phyloP scores from a whole-genome alignment of 2,797 vertebrate genomes.

The Phalanger gymnotis region DNA sequence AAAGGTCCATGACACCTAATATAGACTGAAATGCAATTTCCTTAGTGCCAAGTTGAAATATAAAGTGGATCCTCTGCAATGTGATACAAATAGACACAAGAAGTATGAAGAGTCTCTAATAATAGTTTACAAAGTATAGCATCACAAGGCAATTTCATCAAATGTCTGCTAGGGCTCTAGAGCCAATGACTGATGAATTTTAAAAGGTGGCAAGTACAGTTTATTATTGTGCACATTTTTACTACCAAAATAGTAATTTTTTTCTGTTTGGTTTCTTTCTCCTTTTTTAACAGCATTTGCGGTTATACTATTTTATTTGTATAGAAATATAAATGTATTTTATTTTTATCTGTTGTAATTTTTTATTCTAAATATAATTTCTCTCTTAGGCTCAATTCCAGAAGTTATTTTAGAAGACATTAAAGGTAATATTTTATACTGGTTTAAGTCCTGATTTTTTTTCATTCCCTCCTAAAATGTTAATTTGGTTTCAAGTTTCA shows the following conservation, averaged over 20 bases:
- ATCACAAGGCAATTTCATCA: slow-evolving; percentile 17
- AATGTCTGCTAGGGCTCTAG: neutral
- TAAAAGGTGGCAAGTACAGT: neutral
- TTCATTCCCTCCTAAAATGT: slow-evolving; percentile 38
- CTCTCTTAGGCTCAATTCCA: slow-evolving; percentile 90
- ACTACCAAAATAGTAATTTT: slow-evolving; percentile 7
- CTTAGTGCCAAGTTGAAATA: neutral
- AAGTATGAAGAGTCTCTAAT: slow-evolving; percentile 31
- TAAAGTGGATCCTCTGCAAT: neutral
- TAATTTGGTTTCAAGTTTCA: neutral
- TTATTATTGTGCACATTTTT: neutral
- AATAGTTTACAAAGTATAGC: neutral
- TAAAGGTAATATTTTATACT: slow-evolving; percentile 88
- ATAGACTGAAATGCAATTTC: neutral
- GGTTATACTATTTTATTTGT: slow-evolving; percentile 1
- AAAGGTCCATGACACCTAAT: neutral
- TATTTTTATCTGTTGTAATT: slow-evolving; percentile 44
- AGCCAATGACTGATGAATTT: neutral
- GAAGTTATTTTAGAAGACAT: slow-evolving; percentile 97
- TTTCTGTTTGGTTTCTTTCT: slow-evolving; percentile 23
- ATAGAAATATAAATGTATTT: slow-evolving; percentile 27
- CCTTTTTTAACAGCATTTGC: neutral
- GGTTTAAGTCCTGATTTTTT: slow-evolving; percentile 34
- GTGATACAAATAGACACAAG: neutral
- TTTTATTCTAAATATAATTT: slow-evolving; percentile 52